Conservation (phyloP, 37 sponge, comb jelly and placozoan genomes). For the Crambe crambe region DNA sequence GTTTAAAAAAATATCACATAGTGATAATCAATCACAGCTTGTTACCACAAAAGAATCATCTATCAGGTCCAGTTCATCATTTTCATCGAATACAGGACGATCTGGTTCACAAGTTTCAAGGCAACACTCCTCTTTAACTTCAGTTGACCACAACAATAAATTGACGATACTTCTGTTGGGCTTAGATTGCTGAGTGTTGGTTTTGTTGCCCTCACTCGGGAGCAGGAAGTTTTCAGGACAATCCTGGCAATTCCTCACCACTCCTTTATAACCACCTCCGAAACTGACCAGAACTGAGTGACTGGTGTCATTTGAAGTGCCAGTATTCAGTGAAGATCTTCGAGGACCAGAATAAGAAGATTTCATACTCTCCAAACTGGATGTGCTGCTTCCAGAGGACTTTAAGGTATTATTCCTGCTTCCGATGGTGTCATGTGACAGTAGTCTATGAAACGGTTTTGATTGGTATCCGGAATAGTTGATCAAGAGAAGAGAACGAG, state of each 20-base stretch:
- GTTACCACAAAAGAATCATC: not conserved
- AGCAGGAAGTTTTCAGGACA: slow-evolving; percentile 27
- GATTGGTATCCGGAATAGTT: not conserved
- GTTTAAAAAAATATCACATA: not conserved
- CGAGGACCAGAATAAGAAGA: too few relatives aligned
- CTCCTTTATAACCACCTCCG: slow-evolving; percentile 40
- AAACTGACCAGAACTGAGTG: slow-evolving; percentile 33
- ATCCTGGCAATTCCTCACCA: slow-evolving; percentile 9
- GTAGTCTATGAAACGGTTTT: slow-evolving; percentile 8
- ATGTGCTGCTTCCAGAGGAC: not conserved
- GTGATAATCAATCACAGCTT: not conserved
- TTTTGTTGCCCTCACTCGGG: slow-evolving; percentile 13
- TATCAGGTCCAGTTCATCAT: not conserved
- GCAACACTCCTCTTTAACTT: not conserved
- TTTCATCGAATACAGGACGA: not conserved
- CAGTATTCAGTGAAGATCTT: not conserved
- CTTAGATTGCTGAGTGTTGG: not conserved
- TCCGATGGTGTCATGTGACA: not conserved
- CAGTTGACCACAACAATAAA: slow-evolving; percentile 41
- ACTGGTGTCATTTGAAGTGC: not conserved
- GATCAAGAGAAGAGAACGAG: slow-evolving; percentile 21
- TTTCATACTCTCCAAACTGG: not conserved
- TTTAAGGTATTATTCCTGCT: not conserved
- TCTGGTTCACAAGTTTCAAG: not conserved
- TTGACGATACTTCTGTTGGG: not conserved